phyloP scores from a whole-genome alignment of 2,888 invertebrate genomes.

The Mycalesis mineus region DNA sequence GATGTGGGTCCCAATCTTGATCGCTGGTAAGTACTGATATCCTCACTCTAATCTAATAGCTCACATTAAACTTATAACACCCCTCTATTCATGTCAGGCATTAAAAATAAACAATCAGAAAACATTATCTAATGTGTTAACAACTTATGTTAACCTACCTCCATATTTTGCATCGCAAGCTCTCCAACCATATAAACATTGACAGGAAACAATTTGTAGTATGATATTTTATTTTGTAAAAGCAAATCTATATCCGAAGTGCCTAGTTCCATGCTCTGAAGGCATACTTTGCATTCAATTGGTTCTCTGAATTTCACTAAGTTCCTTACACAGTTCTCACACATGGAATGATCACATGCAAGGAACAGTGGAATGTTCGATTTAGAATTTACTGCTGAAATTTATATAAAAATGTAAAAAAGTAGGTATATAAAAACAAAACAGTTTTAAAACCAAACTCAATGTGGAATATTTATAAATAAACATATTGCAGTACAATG shows the following conservation, averaged over 20 bases:
- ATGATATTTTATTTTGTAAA: constrained; percentile 39
- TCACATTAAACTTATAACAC: too few relatives aligned
- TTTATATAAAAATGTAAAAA: neutral
- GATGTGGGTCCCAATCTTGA: too few relatives aligned
- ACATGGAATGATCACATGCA: constrained; percentile 82
- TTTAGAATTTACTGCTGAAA: constrained; percentile 39
- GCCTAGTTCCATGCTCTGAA: constrained; percentile 45
- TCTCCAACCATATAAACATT: constrained; percentile 62
- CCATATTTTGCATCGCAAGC: constrained; percentile 43
- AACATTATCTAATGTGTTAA: too few relatives aligned
- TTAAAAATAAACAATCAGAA: too few relatives aligned
- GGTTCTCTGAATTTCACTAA: constrained; percentile 56
- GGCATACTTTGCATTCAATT: constrained; percentile 72
- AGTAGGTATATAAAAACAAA: too few relatives aligned
- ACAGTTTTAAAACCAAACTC: too few relatives aligned
- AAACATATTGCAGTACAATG: too few relatives aligned
- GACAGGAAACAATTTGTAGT: constrained; percentile 56
- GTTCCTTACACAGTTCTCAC: constrained; percentile 79
- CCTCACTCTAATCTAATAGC: too few relatives aligned
- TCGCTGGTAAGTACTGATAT: too few relatives aligned
- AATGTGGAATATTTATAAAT: constrained; percentile 66
- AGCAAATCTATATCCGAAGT: constrained; percentile 37
- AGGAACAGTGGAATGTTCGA: constrained; percentile 78
- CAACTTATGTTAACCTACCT: constrained; percentile 44
- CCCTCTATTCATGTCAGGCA: too few relatives aligned